phyloP scores from a whole-genome alignment of 2,888 invertebrate genomes.

The Agrochola circellaris region DNA sequence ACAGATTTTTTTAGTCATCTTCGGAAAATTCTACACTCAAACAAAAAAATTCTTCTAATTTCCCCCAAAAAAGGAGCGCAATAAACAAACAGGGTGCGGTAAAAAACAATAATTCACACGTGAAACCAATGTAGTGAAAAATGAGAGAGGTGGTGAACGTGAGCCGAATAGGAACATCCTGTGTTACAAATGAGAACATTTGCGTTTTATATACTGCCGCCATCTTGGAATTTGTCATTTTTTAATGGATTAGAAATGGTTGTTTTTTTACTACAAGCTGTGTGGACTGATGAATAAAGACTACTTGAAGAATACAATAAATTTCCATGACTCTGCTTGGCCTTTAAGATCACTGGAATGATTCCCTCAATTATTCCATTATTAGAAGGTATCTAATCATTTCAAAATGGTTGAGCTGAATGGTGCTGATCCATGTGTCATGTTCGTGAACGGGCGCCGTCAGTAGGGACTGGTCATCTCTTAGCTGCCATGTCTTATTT shows the following conservation, averaged over 20 bases:
- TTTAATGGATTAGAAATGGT: slow-evolving; percentile 56
- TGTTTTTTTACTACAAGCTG: not conserved
- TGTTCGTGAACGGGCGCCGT: too few species aligned
- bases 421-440: too few species aligned
- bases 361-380: too few species aligned
- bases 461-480: too few species aligned
- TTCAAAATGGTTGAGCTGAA: too few species aligned
- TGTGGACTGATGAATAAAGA: too few species aligned
- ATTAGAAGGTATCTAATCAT: not conserved
- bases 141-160: slow-evolving; percentile 88
- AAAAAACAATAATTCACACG: slow-evolving; percentile 89
- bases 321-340: too few species aligned
- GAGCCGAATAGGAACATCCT: slow-evolving; percentile 79
- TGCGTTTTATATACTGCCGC: slow-evolving; percentile 74
- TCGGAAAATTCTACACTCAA: not conserved
- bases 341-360: not conserved
- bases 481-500: too few species aligned
- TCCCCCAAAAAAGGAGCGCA: slow-evolving; percentile 56
- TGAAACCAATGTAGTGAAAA: slow-evolving; percentile 91
- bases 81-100: slow-evolving; percentile 78
- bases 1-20: not conserved
- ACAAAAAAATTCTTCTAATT: slow-evolving; percentile 37
- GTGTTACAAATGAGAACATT: slow-evolving; percentile 87
- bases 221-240: slow-evolving; percentile 63
- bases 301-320: too few species aligned